Percentiles rank a stretch among this genome's conserved stretches.
Evolutionary conservation across 1,140 invertebrate species (phyloP).

Genomic region (Aphelenchoides avenae): DNA sequence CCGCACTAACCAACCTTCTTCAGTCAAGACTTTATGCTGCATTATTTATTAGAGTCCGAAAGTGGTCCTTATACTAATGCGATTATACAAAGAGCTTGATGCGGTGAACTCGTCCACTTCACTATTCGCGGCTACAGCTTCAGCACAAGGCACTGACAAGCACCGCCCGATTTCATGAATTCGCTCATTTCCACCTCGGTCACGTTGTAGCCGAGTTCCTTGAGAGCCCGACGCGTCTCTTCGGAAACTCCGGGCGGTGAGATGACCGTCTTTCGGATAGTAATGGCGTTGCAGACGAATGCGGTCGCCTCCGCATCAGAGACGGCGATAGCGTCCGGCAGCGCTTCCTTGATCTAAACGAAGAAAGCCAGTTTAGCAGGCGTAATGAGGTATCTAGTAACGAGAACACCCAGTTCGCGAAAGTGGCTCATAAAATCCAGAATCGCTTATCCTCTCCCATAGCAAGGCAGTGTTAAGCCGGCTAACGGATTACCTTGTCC

Average conservation of each 20-base stretch:
- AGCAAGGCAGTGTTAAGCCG: no score
- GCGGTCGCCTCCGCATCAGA: conserved; percentile 50
- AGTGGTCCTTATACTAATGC: no score
- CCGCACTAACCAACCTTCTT: no score
- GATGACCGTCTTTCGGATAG: conserved; percentile 51
- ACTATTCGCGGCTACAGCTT: no score
- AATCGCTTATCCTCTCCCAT: no score
- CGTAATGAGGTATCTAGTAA: background rate
- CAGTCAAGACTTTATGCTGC: no score
- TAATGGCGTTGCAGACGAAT: conserved; percentile 58
- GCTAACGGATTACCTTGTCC: conserved; percentile 50
- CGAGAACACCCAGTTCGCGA: background rate
- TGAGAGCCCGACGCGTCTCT: conserved; percentile 37
- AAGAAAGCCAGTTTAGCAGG: background rate
- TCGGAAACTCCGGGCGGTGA: conserved; percentile 49
- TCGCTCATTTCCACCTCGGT: conserved; percentile 57
- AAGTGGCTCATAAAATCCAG: no score
- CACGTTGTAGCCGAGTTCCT: conserved; percentile 43
- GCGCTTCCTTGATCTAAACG: conserved; percentile 45
- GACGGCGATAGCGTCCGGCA: conserved; percentile 53
- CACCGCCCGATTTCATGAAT: conserved; percentile 59
- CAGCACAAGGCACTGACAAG: conserved; percentile 56
- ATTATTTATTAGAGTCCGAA: no score
- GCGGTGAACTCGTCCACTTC: no score
- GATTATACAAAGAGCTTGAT: no score